phyloP scores from a whole-genome alignment of 2,113 vertebrate species.

The Spizaetus ornatus region DNA sequence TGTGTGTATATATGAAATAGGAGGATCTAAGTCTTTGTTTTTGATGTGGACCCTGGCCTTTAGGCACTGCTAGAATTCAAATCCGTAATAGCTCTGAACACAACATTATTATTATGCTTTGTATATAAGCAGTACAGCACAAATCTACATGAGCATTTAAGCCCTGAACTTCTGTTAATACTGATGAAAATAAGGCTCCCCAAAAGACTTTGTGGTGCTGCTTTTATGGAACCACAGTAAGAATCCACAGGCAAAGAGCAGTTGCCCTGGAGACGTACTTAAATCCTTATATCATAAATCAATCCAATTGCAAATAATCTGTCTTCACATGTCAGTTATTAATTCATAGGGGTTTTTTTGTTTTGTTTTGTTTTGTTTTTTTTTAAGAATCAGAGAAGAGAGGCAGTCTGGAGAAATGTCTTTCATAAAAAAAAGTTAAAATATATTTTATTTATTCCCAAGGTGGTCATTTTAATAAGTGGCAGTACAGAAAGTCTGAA shows the following conservation, averaged over 20 bases:
- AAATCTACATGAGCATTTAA: background rate
- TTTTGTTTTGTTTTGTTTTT: background rate
- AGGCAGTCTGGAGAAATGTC: background rate
- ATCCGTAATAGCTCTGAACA: background rate
- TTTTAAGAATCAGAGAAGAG: background rate
- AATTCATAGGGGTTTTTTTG: background rate
- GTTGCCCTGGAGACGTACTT: constrained; percentile 11
- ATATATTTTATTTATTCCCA: background rate
- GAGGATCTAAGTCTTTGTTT: background rate
- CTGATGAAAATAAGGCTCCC: background rate
- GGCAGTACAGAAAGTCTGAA: background rate
- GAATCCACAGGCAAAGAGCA: background rate
- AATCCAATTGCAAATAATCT: constrained; percentile 18
- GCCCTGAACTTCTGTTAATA: background rate
- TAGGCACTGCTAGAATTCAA: background rate
- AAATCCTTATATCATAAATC: constrained; percentile 8
- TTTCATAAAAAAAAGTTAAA: background rate
- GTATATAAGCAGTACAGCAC: background rate
- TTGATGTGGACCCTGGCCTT: background rate
- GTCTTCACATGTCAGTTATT: background rate
- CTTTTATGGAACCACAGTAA: background rate
- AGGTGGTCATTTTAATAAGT: background rate
- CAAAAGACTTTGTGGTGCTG: background rate
- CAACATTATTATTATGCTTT: background rate
- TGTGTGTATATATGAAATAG: background rate